These are phyloP conservation scores for Spilarctia lutea DNA, from an alignment of 2,888 invertebrate genomes.

Conservation along the genomic window DNA sequence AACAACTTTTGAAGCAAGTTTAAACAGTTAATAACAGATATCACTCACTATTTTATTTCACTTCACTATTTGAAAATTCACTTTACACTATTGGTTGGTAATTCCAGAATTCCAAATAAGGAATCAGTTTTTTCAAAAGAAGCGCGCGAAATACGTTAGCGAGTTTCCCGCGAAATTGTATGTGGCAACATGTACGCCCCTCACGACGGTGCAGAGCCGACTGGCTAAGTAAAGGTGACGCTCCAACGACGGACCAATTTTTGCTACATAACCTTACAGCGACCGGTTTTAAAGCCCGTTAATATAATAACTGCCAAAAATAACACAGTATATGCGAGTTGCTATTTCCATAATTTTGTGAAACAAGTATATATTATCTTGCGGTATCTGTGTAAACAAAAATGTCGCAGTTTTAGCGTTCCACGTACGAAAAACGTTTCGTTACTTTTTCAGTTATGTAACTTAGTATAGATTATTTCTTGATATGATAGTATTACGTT, in stretches of 20 bases:
- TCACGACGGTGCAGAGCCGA: conserved; percentile 53
- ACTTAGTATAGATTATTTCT: neutral
- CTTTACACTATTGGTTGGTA: conserved; percentile 35
- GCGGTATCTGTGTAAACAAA: conserved; percentile 23
- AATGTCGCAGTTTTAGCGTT: conserved; percentile 24
- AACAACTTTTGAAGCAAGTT: conserved; percentile 42
- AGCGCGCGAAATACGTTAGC: conserved; percentile 50
- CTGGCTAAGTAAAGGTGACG: conserved; percentile 59
- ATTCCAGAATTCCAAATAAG: conserved; percentile 34
- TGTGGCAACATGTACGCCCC: conserved; percentile 62
- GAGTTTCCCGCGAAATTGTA: conserved; percentile 71
- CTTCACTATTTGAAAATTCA: conserved; percentile 29
- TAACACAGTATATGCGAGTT: conserved; percentile 48
- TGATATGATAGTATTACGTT: neutral
- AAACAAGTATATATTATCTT: conserved; percentile 34
- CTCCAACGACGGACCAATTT: conserved; percentile 48
- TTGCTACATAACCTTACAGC: conserved; percentile 64
- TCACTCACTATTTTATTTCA: conserved; percentile 25
- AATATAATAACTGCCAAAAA: conserved; percentile 65
- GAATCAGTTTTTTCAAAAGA: conserved; percentile 38
- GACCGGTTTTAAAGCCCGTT: conserved; percentile 67
- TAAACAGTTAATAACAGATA: conserved; percentile 27
- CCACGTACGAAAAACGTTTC: conserved; percentile 8
- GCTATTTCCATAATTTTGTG: conserved; percentile 46
- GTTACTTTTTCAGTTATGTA: neutral